Conservation (phyloP, 2,888 invertebrate species). For the Mimas tiliae region DNA sequence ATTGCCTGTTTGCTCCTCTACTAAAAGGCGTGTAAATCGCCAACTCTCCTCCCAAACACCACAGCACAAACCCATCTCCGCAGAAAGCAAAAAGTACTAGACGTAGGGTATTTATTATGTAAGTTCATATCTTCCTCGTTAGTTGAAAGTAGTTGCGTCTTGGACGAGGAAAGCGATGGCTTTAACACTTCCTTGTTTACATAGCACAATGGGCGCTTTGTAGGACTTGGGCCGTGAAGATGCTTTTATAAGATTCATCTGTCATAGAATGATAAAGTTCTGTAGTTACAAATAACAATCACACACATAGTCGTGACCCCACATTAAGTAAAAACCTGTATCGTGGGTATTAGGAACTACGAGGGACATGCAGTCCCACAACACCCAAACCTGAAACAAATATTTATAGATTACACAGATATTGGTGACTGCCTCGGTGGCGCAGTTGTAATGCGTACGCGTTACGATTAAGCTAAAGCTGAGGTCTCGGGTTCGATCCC, state of each 20-base stretch:
- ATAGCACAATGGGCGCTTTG: background rate
- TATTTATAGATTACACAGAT: too few relatives aligned
- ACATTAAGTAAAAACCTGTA: too few relatives aligned
- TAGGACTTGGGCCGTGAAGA: background rate
- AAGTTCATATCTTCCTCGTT: constrained; percentile 16
- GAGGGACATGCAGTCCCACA: too few relatives aligned
- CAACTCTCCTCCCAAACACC: background rate
- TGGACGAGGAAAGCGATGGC: background rate
- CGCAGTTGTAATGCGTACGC: too few relatives aligned
- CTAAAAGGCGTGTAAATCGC: background rate
- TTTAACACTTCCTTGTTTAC: constrained; percentile 7
- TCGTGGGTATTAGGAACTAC: too few relatives aligned
- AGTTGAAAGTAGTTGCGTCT: constrained; percentile 13
- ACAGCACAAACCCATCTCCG: constrained; percentile 2
- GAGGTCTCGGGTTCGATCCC: too few relatives aligned
- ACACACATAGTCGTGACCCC: too few relatives aligned
- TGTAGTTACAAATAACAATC: too few relatives aligned
- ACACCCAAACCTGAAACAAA: too few relatives aligned
- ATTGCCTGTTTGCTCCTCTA: background rate
- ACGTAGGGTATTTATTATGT: constrained; percentile 12
- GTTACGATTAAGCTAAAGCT: too few relatives aligned
- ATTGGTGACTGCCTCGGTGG: too few relatives aligned
- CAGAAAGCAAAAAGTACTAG: constrained; percentile 4
- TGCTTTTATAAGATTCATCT: background rate
- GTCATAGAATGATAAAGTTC: background rate